Evolutionary conservation across 2,797 vertebrate genomes (phyloP).

Genomic region (Vespertilio murinus): DNA sequence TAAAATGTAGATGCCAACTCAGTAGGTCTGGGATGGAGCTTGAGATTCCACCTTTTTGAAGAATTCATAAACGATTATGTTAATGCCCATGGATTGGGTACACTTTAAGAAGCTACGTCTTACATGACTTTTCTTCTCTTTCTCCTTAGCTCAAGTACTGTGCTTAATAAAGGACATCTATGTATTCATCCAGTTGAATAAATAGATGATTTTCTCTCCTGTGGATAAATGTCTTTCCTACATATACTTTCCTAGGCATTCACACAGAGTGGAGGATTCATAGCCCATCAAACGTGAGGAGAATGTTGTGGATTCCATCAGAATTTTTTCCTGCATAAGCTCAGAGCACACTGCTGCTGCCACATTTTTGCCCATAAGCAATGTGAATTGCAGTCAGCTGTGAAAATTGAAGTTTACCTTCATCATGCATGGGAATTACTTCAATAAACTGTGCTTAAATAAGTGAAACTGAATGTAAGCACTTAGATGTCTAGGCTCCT

Average conservation of each 20-base stretch:
- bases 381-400: background rate
- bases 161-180: constrained; percentile 11
- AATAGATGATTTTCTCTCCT: background rate
- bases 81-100: background rate
- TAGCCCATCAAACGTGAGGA: background rate
- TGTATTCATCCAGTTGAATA: background rate
- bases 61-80: background rate
- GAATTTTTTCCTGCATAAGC: background rate
- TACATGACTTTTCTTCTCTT: background rate
- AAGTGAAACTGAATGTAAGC: background rate
- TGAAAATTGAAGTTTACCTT: constrained; percentile 21
- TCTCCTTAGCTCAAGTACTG: background rate
- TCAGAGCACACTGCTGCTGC: background rate
- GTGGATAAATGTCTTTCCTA: background rate
- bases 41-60: background rate
- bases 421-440: background rate
- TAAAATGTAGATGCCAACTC: background rate
- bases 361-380: background rate
- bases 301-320: background rate
- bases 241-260: background rate
- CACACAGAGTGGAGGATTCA: background rate
- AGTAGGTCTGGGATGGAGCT: background rate
- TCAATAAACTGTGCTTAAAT: background rate
- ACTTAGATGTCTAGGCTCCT: background rate
- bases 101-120: background rate